Base-by-base conservation (phyloP, 2,888 invertebrate species). In the Philopedon plagiatum region DNA sequence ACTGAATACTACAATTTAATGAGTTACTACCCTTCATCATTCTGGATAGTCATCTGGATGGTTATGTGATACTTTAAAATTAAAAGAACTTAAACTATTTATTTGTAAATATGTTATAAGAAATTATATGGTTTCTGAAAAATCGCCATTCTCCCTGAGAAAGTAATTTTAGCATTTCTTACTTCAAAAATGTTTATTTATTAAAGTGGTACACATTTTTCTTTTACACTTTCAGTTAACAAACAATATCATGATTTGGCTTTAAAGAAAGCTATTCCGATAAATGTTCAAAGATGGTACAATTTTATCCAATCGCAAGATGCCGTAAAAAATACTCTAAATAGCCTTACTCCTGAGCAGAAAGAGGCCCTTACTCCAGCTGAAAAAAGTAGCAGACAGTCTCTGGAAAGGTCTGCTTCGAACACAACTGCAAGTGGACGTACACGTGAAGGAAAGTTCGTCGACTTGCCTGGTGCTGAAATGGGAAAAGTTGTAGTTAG, bases 401-500 rank as follows among this genome's bases (percentile, higher is more conserved):
- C 78, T 23, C 18, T 70, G 11, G 77, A 77, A 37, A 77, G 77
- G 54, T 39, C 75, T n/a, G 44, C 37, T 15, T 23, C 29, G 18
- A 44, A 51, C 11, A 60, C 23, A 26, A 70, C 71, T 13, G 46
- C 75, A n/a, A 76, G 78, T n/a, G 80, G 76, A 29, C 66, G 82
- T 61, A 76, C 80, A 79, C 95, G 96, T 80, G 96, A 97, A 82
- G 99, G 99, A 32, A 99, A 98, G 87, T 99, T 98, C 85, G 91
- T 98, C 61, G 98, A 99, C 41, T 88, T 99, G 62, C 98, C 98
- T 0, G 96, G 95, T 63, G 99, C 99, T 29, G 96, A 98, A 87
- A 94, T 94, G 91, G 99, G 99, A 26, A 96, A 99, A 87, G 98
- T 99, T 62, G 91, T 99, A 26, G 99, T 99, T 0, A 89, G 99